Conservation (phyloP, 2,888 invertebrate species). For the Xanthorhoe designata region DNA sequence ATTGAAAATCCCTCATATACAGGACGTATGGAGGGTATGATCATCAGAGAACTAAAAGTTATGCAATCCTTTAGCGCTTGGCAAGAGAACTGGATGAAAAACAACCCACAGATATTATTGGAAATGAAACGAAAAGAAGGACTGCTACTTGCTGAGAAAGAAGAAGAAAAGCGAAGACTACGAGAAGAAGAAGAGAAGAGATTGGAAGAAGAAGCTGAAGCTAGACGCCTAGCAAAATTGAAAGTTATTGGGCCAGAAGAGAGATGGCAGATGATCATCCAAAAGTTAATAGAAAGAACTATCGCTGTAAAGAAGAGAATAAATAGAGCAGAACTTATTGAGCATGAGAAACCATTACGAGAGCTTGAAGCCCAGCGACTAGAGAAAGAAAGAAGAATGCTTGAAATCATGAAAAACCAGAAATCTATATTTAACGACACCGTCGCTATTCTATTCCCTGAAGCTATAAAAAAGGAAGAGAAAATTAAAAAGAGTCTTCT, state of each 20-base stretch:
- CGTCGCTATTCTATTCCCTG: conserved; percentile 86
- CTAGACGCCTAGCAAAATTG: conserved; percentile 70
- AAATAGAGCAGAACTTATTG: conserved; percentile 85
- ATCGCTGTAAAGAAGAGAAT: conserved; percentile 88
- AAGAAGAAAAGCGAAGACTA: conserved; percentile 69
- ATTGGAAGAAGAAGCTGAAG: conserved; percentile 81
- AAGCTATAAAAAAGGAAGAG: conserved; percentile 81
- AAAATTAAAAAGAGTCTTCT: conserved; percentile 74
- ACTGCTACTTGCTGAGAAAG: conserved; percentile 72
- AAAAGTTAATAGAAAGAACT: conserved; percentile 87
- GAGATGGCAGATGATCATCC: conserved; percentile 87
- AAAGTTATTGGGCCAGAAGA: conserved; percentile 78
- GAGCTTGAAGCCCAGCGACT: conserved; percentile 85
- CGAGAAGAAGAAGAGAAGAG: conserved; percentile 76
- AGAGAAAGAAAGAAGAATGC: conserved; percentile 85
- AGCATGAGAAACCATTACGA: conserved; percentile 86
- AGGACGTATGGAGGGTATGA: conserved; percentile 72
- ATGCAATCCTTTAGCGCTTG: conserved; percentile 83
- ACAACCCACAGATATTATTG: conserved; percentile 67
- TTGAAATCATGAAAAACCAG: conserved; percentile 84
- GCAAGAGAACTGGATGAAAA: conserved; percentile 86
- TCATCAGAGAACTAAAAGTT: conserved; percentile 82
- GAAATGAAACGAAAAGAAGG: conserved; percentile 75
- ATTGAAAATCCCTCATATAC: conserved; percentile 72
- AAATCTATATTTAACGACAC: conserved; percentile 88